Evolutionary conservation across 2,888 invertebrate genomes (phyloP), one percentile per base, ranked within the genome.

Genomic region (Autographa pulchrina): DNA sequence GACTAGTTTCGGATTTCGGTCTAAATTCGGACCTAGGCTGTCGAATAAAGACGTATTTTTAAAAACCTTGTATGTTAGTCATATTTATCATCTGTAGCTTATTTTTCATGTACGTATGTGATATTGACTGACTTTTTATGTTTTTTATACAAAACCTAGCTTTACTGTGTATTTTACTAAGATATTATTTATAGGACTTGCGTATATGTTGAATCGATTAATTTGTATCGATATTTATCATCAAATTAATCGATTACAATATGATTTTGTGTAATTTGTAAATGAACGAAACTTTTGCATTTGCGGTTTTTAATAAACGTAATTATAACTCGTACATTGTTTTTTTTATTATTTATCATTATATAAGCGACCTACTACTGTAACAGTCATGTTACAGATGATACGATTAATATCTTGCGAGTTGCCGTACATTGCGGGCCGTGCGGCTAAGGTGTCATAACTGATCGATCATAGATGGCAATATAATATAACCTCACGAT

Each of bases 121-220:
- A 88, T 87, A 88, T 80, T 35, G 87, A 88, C 91, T 89, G 90
- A 89, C 84, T 86, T 87, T 85, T 82, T 79, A 72, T 80, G 77
- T 70, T 70, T 74, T 77, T 56, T 74, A 65, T 48, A 80, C 65
- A 70, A 72, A 69, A 43, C 65, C 48, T 75, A 81, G 77, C 74
- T 82, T 77, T 81, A 81, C 59, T 35, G 56, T 82, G 67, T 78
- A 38, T 73, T 82, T 74, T 68, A 74, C 64, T 77, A 68, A 68
- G 65, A 48, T 74, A 70, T 75, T 75, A 82, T 75, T 82, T 77
- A 77, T 73, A 78, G 72, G 75, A 60, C 56, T 31, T 68, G 18
- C 63, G 65, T 81, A 59, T 58, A 66, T 41, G 13, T 71, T 20
- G 61, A 65, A n/a, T 72, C 65, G 65, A 80, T 78, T 66, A 71